phyloP scores from a whole-genome alignment of 1,140 invertebrate species.

The Lanistes nyassanus region DNA sequence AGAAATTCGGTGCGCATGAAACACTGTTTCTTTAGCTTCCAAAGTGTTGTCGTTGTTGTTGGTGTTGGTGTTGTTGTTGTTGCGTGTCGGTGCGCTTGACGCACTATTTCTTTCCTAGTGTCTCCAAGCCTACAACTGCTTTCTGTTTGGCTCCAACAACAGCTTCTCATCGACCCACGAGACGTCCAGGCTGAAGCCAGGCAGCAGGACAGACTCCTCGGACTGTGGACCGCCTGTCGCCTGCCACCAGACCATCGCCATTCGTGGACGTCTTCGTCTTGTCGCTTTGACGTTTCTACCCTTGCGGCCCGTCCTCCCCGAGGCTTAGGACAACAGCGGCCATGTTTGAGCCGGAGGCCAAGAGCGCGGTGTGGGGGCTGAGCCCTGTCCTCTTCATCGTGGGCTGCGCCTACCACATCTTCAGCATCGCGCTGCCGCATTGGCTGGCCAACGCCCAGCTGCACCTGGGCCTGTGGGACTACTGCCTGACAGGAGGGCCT shows the following conservation, averaged over 20 bases:
- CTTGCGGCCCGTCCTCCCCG: background rate
- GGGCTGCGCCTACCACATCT: slow-evolving; percentile 10
- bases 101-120: no score
- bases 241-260: background rate
- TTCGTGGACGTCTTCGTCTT: no score
- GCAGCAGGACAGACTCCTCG: no score
- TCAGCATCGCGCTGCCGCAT: slow-evolving; percentile 19
- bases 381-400: slow-evolving; percentile 17
- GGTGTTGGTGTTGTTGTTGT: no score
- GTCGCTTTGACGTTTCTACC: background rate
- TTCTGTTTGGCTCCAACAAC: no score
- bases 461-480: slow-evolving; percentile 16
- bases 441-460: slow-evolving; percentile 14
- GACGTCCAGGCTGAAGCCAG: background rate
- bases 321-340: background rate
- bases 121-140: no score
- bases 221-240: background rate
- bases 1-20: no score
- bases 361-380: slow-evolving; percentile 8
- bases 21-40: no score
- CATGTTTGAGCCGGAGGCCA: slow-evolving; percentile 15
- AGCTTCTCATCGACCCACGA: no score
- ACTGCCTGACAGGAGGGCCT: background rate
- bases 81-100: no score
- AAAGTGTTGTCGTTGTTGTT: no score